Evolutionary conservation across 2,888 invertebrate genomes (phyloP).

Genomic region (Stenichneumon culpator): DNA sequence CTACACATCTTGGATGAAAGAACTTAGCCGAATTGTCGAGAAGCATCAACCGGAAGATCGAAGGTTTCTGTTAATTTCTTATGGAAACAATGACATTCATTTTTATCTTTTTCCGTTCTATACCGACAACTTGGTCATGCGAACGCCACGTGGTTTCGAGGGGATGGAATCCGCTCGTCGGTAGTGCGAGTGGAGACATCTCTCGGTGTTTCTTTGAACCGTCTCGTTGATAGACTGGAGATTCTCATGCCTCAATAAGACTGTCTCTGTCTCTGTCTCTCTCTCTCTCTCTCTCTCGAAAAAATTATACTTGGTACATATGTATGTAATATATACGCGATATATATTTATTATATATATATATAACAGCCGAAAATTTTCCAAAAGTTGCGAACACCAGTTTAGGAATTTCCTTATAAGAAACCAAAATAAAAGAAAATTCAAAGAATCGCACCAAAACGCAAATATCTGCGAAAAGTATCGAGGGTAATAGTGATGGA

Average conservation of each 20-base stretch:
- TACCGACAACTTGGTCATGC: background rate
- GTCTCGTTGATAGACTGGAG: slow-evolving; percentile 12
- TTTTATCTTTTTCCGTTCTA: background rate
- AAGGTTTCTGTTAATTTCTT: background rate
- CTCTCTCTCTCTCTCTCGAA: slow-evolving; percentile 18
- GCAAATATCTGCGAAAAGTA: background rate
- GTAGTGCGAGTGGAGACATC: slow-evolving; percentile 77
- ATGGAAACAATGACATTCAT: background rate
- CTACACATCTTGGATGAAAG: too few relatives aligned
- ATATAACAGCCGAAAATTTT: too few relatives aligned
- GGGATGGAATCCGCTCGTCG: slow-evolving; percentile 45
- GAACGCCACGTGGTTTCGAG: slow-evolving; percentile 77
- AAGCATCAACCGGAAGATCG: background rate
- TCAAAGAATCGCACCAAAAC: too few relatives aligned
- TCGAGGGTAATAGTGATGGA: background rate
- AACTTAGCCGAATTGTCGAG: background rate
- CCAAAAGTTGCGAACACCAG: too few relatives aligned
- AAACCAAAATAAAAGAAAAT: too few relatives aligned
- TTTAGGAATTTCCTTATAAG: too few relatives aligned
- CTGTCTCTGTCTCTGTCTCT: slow-evolving; percentile 10
- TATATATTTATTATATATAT: background rate
- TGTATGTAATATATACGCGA: background rate
- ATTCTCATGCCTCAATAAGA: slow-evolving; percentile 46
- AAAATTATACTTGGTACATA: background rate
- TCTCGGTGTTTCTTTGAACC: slow-evolving; percentile 68